Evolutionary conservation across 2,888 invertebrate species (phyloP).

Genomic region (Mythimna ferrago): DNA sequence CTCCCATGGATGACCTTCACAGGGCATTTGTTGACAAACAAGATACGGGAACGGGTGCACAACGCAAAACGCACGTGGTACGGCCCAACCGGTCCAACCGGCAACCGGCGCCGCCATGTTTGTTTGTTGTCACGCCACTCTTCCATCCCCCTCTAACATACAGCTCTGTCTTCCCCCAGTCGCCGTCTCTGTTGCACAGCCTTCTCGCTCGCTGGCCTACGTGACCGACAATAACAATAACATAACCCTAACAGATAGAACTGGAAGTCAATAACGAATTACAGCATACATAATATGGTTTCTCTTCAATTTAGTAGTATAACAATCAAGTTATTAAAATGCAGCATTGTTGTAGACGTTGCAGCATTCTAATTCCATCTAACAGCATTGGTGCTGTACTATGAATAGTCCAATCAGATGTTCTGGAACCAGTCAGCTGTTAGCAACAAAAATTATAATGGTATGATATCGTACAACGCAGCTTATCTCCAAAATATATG

Average conservation of each 20-base stretch:
- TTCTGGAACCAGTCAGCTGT: slow-evolving; percentile 47
- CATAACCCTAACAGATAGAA: slow-evolving; percentile 79
- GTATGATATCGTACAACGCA: slow-evolving; percentile 57
- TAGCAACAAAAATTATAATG: slow-evolving; percentile 46
- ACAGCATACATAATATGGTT: slow-evolving; percentile 58
- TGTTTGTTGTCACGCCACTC: slow-evolving; percentile 89
- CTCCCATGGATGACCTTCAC: slow-evolving; percentile 87
- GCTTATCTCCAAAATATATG: slow-evolving; percentile 68
- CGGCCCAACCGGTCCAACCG: slow-evolving; percentile 85
- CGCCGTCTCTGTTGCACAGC: slow-evolving; percentile 70
- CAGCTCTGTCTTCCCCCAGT: slow-evolving; percentile 63
- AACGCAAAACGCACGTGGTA: slow-evolving; percentile 88
- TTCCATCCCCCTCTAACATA: slow-evolving; percentile 76
- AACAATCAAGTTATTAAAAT: slow-evolving; percentile 61
- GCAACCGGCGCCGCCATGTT: slow-evolving; percentile 88
- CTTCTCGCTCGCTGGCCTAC: slow-evolving; percentile 81
- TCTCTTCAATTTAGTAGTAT: slow-evolving; percentile 61
- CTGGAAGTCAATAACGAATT: slow-evolving; percentile 65
- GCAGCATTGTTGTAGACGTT: slow-evolving; percentile 52
- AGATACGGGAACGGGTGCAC: slow-evolving; percentile 82
- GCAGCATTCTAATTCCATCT: slow-evolving; percentile 66
- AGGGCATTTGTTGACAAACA: slow-evolving; percentile 90
- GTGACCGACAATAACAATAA: slow-evolving; percentile 89
- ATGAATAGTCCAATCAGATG: slow-evolving; percentile 47
- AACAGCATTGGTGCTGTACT: slow-evolving; percentile 54